Evolutionary conservation across 2,888 invertebrate species (phyloP), one percentile per base, ranked within the genome.

Genomic region (Gryllus longicercus): DNA sequence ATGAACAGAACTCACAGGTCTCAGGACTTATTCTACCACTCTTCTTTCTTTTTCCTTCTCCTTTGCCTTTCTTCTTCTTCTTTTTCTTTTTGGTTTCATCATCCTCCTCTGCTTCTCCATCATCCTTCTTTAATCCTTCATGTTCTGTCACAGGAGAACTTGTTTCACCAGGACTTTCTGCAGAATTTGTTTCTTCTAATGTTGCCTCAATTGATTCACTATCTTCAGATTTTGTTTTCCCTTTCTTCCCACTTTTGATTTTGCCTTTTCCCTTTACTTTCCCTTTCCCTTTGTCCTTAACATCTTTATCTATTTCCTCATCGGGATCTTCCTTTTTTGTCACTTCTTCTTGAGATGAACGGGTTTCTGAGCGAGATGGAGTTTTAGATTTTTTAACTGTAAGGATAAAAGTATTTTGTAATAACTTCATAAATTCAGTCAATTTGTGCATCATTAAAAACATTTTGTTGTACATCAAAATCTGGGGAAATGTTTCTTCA

Each of bases 61-160:
- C 11, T 77, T 77, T 77, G 25, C 77, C 50, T 21, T 77, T 77
- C 49, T 49, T 77, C 11, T 50, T 77, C 77, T 77, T 77, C 49
- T 77, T 77, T 50, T 77, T 49, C 49, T 77, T 77, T 38, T 77
- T 77, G 50, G 21, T 77, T 77, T 77, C 77, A 50, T 50, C 77
- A 10, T 77, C 77, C n/a, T 77, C 77, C 11, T 50, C 77, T 18
- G 14, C 77, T 63, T 63, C 63, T 14, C 14, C 63, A 63, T 63
- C 63, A 18, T 63, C n/a, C 14, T 18, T n/a, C n/a, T n/a, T 63
- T 63, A 18, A 14, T 63, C 63, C 63, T 18, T 63, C 63, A 63
- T 63, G 14, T 18, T 63, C 63, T 63, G 38, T 38, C 8, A 8
- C 8, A 38, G 63, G 63, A 63, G 63, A 63, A 63, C 63, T 63